These are phyloP conservation scores for Conus ventricosus DNA, from an alignment of 1,140 invertebrate genomes.

Conservation along the genomic window DNA sequence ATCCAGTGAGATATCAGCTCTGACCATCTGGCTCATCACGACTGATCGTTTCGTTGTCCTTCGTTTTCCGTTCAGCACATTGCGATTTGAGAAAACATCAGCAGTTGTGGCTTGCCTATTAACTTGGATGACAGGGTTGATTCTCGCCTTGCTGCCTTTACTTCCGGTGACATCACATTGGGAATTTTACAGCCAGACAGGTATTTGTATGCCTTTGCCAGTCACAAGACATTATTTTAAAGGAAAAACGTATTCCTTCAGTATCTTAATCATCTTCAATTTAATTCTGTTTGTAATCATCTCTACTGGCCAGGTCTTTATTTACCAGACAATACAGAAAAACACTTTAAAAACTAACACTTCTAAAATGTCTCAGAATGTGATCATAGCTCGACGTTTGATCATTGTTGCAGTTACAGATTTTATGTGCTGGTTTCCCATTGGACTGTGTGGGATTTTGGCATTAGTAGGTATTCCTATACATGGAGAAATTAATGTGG, in stretches of 20 bases:
- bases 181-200: constrained; percentile 15
- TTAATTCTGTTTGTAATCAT: neutral
- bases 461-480: neutral
- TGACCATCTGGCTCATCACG: constrained; percentile 6
- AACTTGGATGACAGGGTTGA: neutral
- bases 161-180: neutral
- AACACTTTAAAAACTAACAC: neutral
- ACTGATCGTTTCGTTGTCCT: neutral
- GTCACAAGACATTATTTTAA: neutral
- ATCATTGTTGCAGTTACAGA: neutral
- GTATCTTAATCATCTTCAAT: neutral
- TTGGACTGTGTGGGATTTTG: neutral
- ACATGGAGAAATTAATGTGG: neutral
- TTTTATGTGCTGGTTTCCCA: constrained; percentile 22
- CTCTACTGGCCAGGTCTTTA: neutral
- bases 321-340: neutral
- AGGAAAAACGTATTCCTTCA: neutral
- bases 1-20: constrained; percentile 18
- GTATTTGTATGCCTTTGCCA: neutral
- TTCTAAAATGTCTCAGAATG: neutral
- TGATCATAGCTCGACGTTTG: neutral
- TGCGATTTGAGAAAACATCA: neutral
- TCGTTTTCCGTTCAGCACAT: constrained; percentile 10
- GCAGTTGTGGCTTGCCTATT: neutral
- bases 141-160: neutral